Evolutionary conservation across 1,140 invertebrate species (phyloP).

Genomic region (Drosophila ercepeae): DNA sequence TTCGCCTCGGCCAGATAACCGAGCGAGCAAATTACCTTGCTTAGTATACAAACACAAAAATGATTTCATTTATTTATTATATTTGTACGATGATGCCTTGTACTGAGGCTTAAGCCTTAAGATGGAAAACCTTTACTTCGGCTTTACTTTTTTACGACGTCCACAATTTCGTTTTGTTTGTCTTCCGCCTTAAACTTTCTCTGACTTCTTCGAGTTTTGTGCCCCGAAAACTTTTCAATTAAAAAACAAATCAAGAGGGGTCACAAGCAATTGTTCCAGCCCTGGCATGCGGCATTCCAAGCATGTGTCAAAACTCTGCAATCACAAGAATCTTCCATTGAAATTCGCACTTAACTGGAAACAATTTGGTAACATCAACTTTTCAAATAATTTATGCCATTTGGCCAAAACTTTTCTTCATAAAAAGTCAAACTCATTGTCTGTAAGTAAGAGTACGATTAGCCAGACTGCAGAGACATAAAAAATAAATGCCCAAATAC

Average conservation of each 20-base stretch:
- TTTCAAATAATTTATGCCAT: slow-evolving; percentile 76
- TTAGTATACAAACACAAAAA: slow-evolving; percentile 19
- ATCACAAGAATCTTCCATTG: slow-evolving; percentile 14
- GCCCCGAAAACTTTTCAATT: slow-evolving; percentile 65
- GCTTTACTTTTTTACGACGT: background rate
- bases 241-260: slow-evolving; percentile 39
- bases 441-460: slow-evolving; percentile 28
- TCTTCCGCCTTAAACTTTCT: slow-evolving; percentile 2
- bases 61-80: slow-evolving; percentile 49
- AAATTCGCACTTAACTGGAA: slow-evolving; percentile 31
- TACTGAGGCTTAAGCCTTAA: slow-evolving; percentile 14
- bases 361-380: slow-evolving; percentile 64
- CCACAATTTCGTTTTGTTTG: no score
- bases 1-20: slow-evolving; percentile 19
- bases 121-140: slow-evolving; percentile 37
- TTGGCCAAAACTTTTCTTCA: slow-evolving; percentile 54
- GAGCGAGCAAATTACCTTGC: slow-evolving; percentile 47
- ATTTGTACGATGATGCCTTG: slow-evolving; percentile 15
- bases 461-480: slow-evolving; percentile 11
- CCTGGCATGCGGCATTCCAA: background rate
- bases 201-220: background rate
- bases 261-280: slow-evolving; percentile 3
- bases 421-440: slow-evolving; percentile 69
- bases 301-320: slow-evolving; percentile 21
- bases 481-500: slow-evolving; percentile 25